Evolutionary conservation across 2,113 vertebrate species (phyloP).

Genomic region (Vimba vimba): DNA sequence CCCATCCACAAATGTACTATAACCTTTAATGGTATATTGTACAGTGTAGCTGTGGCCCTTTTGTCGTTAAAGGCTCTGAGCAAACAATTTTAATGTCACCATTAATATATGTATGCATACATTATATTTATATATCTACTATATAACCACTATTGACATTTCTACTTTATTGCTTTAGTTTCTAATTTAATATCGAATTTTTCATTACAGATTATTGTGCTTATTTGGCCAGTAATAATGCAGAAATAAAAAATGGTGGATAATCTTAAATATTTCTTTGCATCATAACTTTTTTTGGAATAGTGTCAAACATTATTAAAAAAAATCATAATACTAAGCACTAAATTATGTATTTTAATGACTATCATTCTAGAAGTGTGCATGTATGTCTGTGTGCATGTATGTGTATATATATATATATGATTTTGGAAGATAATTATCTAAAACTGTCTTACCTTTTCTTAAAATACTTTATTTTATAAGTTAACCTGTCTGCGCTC

Average conservation of each 20-base stretch:
- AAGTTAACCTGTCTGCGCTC: not conserved
- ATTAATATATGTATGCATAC: not conserved
- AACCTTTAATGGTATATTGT: conserved; percentile 62
- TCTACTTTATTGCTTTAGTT: too few relatives aligned
- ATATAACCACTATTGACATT: not conserved
- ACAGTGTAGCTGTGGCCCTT: conserved; percentile 21
- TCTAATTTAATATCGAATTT: not conserved
- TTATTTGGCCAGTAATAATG: not conserved
- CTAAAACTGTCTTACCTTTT: too few relatives aligned
- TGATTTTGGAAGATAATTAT: too few relatives aligned
- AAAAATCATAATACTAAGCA: not conserved
- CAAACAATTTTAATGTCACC: conserved; percentile 49
- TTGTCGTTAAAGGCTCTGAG: conserved; percentile 35
- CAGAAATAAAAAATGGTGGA: not conserved
- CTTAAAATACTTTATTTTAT: too few relatives aligned
- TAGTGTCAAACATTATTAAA: too few relatives aligned
- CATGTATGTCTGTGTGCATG: too few relatives aligned
- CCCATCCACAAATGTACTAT: conserved; percentile 62
- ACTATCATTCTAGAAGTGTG: not conserved
- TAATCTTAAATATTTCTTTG: too few relatives aligned
- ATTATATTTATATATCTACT: not conserved
- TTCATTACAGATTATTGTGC: not conserved
- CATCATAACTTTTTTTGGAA: too few relatives aligned
- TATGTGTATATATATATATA: too few relatives aligned
- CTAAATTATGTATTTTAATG: not conserved